Evolutionary conservation across 2,888 invertebrate genomes (phyloP), one percentile per base, ranked within the genome.

Genomic region (Mycalesis mineus): DNA sequence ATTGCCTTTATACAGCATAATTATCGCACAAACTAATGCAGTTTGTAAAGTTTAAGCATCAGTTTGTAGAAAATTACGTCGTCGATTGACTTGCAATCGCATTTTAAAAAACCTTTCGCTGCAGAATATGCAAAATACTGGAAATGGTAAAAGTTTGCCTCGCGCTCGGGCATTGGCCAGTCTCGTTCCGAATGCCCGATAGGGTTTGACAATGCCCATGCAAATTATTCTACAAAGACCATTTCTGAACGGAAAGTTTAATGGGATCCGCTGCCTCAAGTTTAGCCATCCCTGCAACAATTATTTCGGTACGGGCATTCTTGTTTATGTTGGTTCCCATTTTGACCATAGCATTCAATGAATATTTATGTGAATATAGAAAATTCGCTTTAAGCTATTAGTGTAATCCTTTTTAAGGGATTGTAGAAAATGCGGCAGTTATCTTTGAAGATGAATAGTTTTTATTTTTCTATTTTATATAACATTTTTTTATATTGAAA

Each of bases 171-270:
- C 77, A 78, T 73, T 78, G 80, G 74, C 74, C 77, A 75, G 78
- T 74, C 76, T 75, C 76, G 77, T 82, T 82, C 69, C 76, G 66
- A 80, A 80, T 71, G 79, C 80, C 80, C 81, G 80, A 88, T 87
- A 83, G 82, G 80, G 82, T 83, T 82, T 82, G 86, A 87, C 87
- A 87, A 88, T 87, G 82, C 82, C 80, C 80, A 88, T 88, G 88
- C 85, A 88, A 87, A 89, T 88, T 84, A 80, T 79, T 77, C 77
- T 69, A 79, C 77, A 78, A 79, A 77, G 77, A 75, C 78, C 82
- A 77, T 78, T 80, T 73, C 76, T 75, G 76, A 72, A 72, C 77
- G 75, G 79, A 80, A 88, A 88, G 79, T 87, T 86, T 83, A 86
- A 87, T 84, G 75, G 83, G 73, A 74, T 75, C 70, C 68, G 64